These are phyloP conservation scores for Gila robusta DNA, from an alignment of 2,797 vertebrate species.

Conservation along the genomic window DNA sequence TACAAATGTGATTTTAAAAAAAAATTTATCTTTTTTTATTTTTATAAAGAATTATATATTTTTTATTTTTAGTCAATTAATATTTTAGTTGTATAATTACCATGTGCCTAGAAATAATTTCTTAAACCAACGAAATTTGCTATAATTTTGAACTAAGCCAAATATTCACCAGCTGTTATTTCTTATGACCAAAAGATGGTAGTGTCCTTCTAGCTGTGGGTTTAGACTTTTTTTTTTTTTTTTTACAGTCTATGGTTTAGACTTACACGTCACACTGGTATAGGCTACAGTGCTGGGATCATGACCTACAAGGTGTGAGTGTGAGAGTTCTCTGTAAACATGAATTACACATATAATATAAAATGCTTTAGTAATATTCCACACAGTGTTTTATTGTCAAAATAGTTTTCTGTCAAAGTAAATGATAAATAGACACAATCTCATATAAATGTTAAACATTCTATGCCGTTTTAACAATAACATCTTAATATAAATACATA, in stretches of 20 bases:
- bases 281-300: background rate
- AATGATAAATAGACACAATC: slow-evolving; percentile 25
- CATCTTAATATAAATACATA: slow-evolving; percentile 43
- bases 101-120: too few species aligned
- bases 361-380: slow-evolving; percentile 5
- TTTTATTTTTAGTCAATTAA: background rate
- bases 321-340: background rate
- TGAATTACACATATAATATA: background rate
- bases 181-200: background rate
- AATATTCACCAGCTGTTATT: background rate
- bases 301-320: background rate
- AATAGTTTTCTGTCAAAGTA: slow-evolving; percentile 33
- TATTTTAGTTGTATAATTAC: background rate
- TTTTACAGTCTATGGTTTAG: too few species aligned
- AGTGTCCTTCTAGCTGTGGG: background rate
- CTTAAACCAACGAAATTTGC: too few species aligned
- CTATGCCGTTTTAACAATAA: slow-evolving; percentile 7
- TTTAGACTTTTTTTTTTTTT: too few species aligned
- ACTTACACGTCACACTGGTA: background rate
- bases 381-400: slow-evolving; percentile 46
- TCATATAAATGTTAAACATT: slow-evolving; percentile 21
- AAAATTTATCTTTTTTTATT: background rate
- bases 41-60: too few species aligned
- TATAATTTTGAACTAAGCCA: background rate
- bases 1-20: background rate